Base-by-base conservation (phyloP, 2,113 vertebrate genomes). In the Rhinichthys klamathensis region DNA sequence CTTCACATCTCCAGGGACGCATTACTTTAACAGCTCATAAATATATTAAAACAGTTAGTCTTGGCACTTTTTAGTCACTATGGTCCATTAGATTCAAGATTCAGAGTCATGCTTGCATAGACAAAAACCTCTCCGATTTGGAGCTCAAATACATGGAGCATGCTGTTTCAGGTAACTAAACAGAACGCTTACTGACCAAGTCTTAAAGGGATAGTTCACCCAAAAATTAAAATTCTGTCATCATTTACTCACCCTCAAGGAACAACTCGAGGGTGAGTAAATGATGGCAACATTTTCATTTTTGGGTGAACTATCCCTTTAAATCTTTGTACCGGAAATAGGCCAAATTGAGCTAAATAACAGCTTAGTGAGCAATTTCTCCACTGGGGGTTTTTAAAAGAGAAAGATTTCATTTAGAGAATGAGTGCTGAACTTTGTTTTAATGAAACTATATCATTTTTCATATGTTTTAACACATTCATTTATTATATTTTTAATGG, bases 21-120 rank as follows among this genome's bases (percentile, higher is more conserved):
- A 49, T 74, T 49, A 56, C 75, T 77, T 77, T 54, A 77, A 56
- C 49, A 56, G 75, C 75, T 77, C 49, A 77, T 56, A 77, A 21
- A 77, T 77, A 32, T 56, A 56, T 32, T 77, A 56, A 78, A 60
- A 78, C 27, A 58, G 32, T 78, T 60, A 23, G 32, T 78, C 32
- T 78, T 78, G 32, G 30, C 32, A 25, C 23, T n/a, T 78, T 78
- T 35, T 78, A 38, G 75, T 78, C 75, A 60, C 21, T 25, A 46
- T 78, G 27, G 21, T 49, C 73, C 10, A 63, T 61, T 32, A 35
- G 16, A 8, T 63, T 18, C n/a, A 35, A 12, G 51, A 10, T 23
- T 38, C 30, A 41, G 56, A 38, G n/a, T 25, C 23, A 41, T 56
- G 27, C 75, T 23, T 49, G 69, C 15, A 84, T 21, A 46, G 69